Evolutionary conservation across 1,140 invertebrate species (phyloP), one percentile per base, ranked within the genome.

Genomic region (Drosophila novamexicana): DNA sequence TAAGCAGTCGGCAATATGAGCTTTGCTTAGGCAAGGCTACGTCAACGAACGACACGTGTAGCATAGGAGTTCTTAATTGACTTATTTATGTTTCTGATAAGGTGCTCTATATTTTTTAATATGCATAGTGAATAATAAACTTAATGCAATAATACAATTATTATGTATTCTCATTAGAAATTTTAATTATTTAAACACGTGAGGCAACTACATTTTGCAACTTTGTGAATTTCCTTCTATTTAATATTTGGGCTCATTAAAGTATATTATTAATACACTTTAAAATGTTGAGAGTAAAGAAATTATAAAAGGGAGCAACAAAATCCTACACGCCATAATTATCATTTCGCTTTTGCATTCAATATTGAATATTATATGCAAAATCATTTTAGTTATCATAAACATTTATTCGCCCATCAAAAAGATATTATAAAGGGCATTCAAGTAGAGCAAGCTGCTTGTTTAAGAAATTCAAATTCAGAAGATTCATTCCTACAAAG

Each of bases 21-120:
- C 49, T 44, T n/a, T 14, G 49, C 12, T 52, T 37, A 63, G 22
- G 40, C 4, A 29, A 29, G 49, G 16, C 18, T 36, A 50, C 50
- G 50, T 52, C 50, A 52, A 52, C 29, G 50, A 34, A 34, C 50
- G 29, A n/a, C 50, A 52, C 29, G 29, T 52, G 50, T 1, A 36
- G 32, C 50, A 14, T 9, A 52, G 29, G 7, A 36, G 29, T 10
- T 50, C 22, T 29, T 5, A 50, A 12, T 16, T 29, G 9, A 18
- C 4, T 50, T 29, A 9, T 29, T 3, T 32, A 6, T 34, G 2
- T 8, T 52, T 36, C 29, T 52, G 72, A 76, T 76, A 44, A 76
- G 56, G 10, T 64, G 67, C 7, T 69, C 54, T 9, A 66, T n/a
- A 40, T 71, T 56, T 36, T n/a, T 7, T 1, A 18, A 34, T 22